Base-by-base conservation (phyloP, 92 coral and sea anemone species). In the Paragorgia papillata region DNA sequence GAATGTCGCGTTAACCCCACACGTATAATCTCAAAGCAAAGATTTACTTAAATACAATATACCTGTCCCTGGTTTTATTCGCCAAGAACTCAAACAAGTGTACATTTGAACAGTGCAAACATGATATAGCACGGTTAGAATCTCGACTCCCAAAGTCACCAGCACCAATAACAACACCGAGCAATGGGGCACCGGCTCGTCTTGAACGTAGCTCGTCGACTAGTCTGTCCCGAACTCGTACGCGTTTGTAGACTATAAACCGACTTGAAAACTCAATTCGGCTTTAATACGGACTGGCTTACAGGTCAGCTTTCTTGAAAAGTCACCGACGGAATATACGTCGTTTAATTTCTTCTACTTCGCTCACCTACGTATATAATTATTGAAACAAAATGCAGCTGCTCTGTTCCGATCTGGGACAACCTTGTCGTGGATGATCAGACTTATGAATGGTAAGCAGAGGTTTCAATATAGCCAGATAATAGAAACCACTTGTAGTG, bases 401-500 rank as follows among this genome's bases (percentile, higher is more conserved):
- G 53, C 53, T 37, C 43, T 7, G 53, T 46, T 7, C 17, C 53
- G 15, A 46, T 46, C 53, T n/a, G 53, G 30, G 62, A 14, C 30
- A 22, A 56, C 62, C 31, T 2, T 29, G 3, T 56, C 30, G 30
- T 13, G 9, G 69, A 17, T 26, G 48, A 31, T 33, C n/a, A 31
- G 69, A 32, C 27, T 31, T 12, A 30, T 21, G 78, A 71, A 71
- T 71, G 78, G 49, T 32, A 10, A 27, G 64, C 64, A 32, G 30
- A 29, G 78, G 44, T 53, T 51, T 71, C 27, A 13, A 39, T 33
- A 68, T n/a, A 68, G 44, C 32, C 53, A 24, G 22, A 68, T 68
- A 67, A 18, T 29, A 19, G 31, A 55, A 17, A 35, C 64, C 63
- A 53, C 30, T 18, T 15, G 14, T 7, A 13, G n/a, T 51, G 51